Conservation (phyloP, 2,888 invertebrate species). For the Phortica magna region DNA sequence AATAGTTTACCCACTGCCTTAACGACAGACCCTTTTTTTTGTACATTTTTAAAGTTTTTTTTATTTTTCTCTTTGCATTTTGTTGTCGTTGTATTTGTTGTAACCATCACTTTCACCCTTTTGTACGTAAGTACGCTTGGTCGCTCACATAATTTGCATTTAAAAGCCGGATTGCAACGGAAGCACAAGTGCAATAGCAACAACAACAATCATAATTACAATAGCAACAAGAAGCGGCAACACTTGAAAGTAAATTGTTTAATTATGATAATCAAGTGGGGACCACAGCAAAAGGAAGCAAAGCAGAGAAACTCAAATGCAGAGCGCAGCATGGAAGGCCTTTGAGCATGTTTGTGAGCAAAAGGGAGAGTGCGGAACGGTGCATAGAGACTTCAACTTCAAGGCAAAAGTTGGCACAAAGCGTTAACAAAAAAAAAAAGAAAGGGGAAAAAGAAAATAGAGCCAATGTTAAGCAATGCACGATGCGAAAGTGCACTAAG, state of each 20-base stretch:
- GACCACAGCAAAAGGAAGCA: conserved; percentile 4
- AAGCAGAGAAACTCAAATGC: background rate
- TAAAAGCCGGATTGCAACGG: conserved; percentile 52
- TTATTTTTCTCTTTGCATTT: background rate
- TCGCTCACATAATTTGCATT: conserved; percentile 64
- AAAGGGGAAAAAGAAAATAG: background rate
- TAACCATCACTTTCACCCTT: background rate
- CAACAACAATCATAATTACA: background rate
- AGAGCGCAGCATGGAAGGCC: background rate
- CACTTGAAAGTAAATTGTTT: conserved; percentile 66
- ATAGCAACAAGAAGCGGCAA: conserved; percentile 61
- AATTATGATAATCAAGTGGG: conserved; percentile 64
- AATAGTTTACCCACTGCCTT: too few species aligned
- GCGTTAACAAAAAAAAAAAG: background rate
- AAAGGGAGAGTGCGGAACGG: background rate
- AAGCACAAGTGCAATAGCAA: conserved; percentile 7
- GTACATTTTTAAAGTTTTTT: background rate
- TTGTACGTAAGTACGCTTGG: background rate
- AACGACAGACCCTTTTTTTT: too few species aligned
- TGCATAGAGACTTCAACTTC: conserved; percentile 6
- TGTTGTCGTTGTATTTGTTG: background rate
- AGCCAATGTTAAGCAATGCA: background rate
- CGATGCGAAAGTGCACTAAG: background rate
- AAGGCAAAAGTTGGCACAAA: background rate
- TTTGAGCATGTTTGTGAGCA: background rate